Percentiles rank a stretch among this genome's conserved stretches.
These are phyloP conservation scores for Sceloporus tristichus DNA, from an alignment of 2,113 vertebrate species.

Conservation along the genomic window DNA sequence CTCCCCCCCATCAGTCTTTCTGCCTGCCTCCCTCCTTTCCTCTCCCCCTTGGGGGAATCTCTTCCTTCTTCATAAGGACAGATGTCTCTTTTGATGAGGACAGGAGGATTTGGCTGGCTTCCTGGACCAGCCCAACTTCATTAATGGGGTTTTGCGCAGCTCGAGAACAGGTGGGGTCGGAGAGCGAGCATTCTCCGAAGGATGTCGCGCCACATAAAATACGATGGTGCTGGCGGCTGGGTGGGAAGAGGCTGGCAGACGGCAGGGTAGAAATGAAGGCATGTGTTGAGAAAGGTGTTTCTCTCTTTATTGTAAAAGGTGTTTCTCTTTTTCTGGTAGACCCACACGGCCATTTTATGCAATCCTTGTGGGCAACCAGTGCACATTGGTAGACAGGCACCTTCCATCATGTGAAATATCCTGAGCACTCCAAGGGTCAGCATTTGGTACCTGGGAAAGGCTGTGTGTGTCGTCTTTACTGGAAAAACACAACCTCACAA, in stretches of 20 bases:
- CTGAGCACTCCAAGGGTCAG: neutral
- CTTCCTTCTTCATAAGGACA: constrained; percentile 68
- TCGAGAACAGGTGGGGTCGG: constrained; percentile 69
- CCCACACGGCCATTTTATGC: neutral
- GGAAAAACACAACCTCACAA: neutral
- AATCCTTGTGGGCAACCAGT: neutral
- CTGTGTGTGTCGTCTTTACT: neutral
- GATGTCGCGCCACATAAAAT: constrained; percentile 44
- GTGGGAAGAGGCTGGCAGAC: constrained; percentile 27
- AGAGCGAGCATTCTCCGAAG: constrained; percentile 45
- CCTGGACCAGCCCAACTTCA: constrained; percentile 68
- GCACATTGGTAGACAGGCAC: too few species aligned
- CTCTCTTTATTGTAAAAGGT: neutral
- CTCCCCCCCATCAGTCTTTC: constrained; percentile 33
- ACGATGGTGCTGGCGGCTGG: constrained; percentile 17
- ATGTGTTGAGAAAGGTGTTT: neutral
- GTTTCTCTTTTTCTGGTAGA: neutral
- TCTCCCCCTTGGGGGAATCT: constrained; percentile 30
- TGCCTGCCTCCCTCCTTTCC: neutral
- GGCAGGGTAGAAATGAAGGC: constrained; percentile 2
- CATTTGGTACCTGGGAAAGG: too few species aligned
- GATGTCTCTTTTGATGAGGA: constrained; percentile 75
- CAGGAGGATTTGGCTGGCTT: constrained; percentile 69
- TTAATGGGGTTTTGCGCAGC: constrained; percentile 55
- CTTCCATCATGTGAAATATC: neutral